These are phyloP conservation scores for Rhizomys pruinosus DNA, from an alignment of 2,113 vertebrate species.

Conservation along the genomic window DNA sequence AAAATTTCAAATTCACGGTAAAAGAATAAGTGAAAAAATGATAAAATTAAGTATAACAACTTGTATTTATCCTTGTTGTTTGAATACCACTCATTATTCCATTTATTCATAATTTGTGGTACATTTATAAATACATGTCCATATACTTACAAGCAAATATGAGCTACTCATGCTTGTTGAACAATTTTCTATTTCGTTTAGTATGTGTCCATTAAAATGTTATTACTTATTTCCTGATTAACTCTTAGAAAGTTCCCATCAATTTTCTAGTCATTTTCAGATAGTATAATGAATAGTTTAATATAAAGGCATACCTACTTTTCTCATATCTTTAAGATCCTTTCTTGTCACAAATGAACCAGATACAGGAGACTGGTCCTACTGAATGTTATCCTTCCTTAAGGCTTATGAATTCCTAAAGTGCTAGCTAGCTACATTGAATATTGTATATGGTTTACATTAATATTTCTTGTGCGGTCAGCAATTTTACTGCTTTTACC, in stretches of 20 bases:
- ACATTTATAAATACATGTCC: not conserved
- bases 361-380: not conserved
- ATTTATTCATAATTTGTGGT: not conserved
- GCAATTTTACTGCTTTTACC: not conserved
- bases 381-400: not conserved
- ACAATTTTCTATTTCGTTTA: slow-evolving; percentile 20
- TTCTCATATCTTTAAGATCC: not conserved
- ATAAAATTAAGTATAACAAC: not conserved
- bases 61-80: not conserved
- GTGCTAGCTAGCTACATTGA: not conserved
- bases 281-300: too few relatives aligned
- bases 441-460: not conserved
- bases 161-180: not conserved
- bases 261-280: not conserved
- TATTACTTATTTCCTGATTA: not conserved
- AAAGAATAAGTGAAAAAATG: not conserved
- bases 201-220: not conserved
- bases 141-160: not conserved
- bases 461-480: not conserved
- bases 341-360: not conserved
- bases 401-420: not conserved
- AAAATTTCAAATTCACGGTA: not conserved
- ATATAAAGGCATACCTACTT: not conserved
- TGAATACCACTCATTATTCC: slow-evolving; percentile 23
- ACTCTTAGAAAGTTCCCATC: not conserved